These are phyloP conservation scores for Tetanocera ferruginea DNA, from an alignment of 2,888 invertebrate species.

Conservation along the genomic window DNA sequence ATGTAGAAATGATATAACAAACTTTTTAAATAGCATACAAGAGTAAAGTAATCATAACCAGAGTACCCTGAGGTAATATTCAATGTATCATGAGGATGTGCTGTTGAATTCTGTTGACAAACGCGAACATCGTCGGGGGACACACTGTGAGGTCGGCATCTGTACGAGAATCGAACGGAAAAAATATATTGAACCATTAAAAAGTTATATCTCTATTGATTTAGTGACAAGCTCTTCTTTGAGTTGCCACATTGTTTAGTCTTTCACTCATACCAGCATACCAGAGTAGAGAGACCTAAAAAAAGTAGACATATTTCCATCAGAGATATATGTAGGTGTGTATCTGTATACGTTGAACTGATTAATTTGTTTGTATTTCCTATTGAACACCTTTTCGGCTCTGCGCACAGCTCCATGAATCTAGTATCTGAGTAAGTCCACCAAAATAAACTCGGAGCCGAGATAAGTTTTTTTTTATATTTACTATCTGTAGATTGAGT, in stretches of 20 bases:
- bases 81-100: not conserved
- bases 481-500: constrained; percentile 10
- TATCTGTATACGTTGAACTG: constrained; percentile 20
- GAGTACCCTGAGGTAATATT: not conserved
- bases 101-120: not conserved
- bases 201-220: not conserved
- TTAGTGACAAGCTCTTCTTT: constrained; percentile 10
- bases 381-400: constrained; percentile 35
- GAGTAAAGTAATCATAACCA: no score
- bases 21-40: not conserved
- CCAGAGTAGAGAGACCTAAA: not conserved
- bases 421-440: not conserved
- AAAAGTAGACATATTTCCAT: not conserved
- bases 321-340: not conserved
- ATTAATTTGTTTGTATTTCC: constrained; percentile 32
- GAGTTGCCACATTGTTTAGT: no score
- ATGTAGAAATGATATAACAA: constrained; percentile 4
- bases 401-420: not conserved
- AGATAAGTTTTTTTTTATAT: constrained; percentile 18
- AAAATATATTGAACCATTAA: not conserved
- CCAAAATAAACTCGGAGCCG: not conserved
- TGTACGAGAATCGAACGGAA: not conserved
- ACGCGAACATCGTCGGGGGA: not conserved
- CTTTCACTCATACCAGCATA: no score
- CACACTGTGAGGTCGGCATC: not conserved